Evolutionary conservation across 35 echinoderm and acorn worm genomes (phyloP), one percentile per base, ranked within the genome.

Genomic region (Ptychodera flava): DNA sequence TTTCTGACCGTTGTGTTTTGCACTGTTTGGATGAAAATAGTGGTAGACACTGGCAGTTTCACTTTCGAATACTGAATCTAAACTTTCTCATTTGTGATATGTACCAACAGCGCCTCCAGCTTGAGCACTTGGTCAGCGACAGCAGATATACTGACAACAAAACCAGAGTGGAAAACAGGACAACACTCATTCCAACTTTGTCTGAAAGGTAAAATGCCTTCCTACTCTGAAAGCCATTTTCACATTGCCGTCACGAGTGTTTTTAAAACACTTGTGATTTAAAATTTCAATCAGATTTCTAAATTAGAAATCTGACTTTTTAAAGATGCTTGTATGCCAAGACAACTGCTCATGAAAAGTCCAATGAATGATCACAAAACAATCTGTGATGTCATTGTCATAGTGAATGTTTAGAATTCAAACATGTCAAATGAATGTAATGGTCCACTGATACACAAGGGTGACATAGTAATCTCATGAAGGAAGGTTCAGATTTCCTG

Each of bases 151-250:
- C 31, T 53, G 84, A 36, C 22, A 93, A 97, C 84, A 38, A 90
- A 89, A 31, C 79, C 27, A 76, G 94, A 77, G 94, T 97, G 35
- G 33, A 32, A 16, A 91, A 97, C 38, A 91, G 94, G 81, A 32
- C 31, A 30, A 30, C 64, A 31, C 83, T 97, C 0, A 90, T 97
- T 79, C 35, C 85, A 76, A 79, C 81, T 16, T 64, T 97, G 53
- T 85, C 89, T 32, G 38, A 93, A 79, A 97, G 91, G 94, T 97
- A 86, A 52, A 35, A 64, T 29, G 28, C 31, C 1, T 30, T 29
- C 79, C 35, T 29, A 1, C 30, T 31, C 45, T 77, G 16, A 36
- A 36, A 16, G 15, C 36, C 35, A 33, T 36, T 6, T 31, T 16
- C 22, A 10, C 15, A 16, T 85, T 15, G 12, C 29, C 75, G 36